Evolutionary conservation across 2,113 vertebrate genomes (phyloP).

Genomic region (Lepus timidus): DNA sequence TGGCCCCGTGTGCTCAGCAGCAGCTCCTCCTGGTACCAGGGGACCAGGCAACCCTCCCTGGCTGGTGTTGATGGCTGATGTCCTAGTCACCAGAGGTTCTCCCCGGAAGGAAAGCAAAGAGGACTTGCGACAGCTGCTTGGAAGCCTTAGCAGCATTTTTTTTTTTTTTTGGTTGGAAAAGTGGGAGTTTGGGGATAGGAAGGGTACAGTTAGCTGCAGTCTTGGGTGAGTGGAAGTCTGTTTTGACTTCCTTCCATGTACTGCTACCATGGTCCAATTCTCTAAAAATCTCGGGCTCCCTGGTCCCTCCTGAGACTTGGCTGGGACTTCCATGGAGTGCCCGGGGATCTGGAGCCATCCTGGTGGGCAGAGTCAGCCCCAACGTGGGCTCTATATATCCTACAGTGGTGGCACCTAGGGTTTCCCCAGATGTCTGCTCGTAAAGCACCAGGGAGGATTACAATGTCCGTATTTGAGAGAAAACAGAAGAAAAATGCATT

Average conservation of each 20-base stretch:
- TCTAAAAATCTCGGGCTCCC: not conserved
- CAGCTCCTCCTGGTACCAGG: not conserved
- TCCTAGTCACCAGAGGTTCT: not conserved
- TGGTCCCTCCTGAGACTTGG: too few relatives aligned
- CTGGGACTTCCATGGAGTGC: not conserved
- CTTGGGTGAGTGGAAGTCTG: fast-evolving
- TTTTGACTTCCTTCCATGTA: not conserved
- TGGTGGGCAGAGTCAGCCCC: fast-evolving
- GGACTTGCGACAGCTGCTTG: not conserved
- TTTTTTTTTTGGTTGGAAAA: not conserved
- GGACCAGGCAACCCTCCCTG: fast-evolving
- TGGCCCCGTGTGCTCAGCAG: not conserved
- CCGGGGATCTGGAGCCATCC: not conserved
- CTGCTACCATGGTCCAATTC: too few relatives aligned
- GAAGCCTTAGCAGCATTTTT: fast-evolving
- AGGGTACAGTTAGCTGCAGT: not conserved
- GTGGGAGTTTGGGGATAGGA: not conserved
- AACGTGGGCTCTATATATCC: not conserved
- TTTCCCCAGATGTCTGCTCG: not conserved
- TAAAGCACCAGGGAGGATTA: not conserved
- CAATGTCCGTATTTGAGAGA: not conserved
- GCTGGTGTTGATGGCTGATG: fast-evolving
- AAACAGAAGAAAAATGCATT: not conserved
- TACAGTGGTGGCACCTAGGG: fast-evolving
- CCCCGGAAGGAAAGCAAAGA: not conserved